Evolutionary conservation across 2,113 vertebrate species (phyloP).

Genomic region (Puffinus mauretanicus): DNA sequence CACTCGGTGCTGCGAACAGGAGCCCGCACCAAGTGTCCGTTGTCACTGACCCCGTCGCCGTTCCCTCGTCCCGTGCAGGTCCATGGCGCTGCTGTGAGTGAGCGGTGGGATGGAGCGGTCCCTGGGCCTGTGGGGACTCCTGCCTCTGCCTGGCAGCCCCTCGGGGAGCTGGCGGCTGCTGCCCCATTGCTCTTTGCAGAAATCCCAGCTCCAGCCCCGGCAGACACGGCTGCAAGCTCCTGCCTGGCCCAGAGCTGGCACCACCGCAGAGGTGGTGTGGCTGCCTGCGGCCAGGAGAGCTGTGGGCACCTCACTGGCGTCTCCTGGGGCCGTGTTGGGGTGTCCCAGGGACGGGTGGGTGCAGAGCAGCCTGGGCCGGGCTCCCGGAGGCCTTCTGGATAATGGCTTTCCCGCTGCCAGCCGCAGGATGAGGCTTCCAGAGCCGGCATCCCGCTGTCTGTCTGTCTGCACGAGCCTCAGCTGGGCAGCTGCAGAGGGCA

Average conservation of each 20-base stretch:
- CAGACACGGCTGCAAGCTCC: not conserved
- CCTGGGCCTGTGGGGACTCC: not conserved
- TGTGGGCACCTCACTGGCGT: not conserved
- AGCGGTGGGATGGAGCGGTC: not conserved
- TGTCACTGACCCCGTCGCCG: accelerated
- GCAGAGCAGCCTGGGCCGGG: not conserved
- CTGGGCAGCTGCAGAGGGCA: not conserved
- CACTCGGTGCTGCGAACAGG: not conserved
- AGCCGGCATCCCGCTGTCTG: accelerated
- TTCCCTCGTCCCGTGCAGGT: not conserved
- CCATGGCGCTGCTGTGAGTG: not conserved
- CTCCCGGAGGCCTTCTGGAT: not conserved
- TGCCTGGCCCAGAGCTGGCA: not conserved
- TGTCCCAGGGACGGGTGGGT: not conserved
- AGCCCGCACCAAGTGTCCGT: not conserved
- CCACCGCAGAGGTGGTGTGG: not conserved
- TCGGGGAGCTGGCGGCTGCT: not conserved
- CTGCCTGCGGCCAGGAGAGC: too few relatives aligned
- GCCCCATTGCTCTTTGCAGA: not conserved
- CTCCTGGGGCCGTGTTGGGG: not conserved
- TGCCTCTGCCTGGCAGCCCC: not conserved
- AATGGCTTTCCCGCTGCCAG: not conserved
- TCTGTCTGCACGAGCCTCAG: not conserved
- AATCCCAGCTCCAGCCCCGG: not conserved
- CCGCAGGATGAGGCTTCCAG: not conserved